phyloP scores from a whole-genome alignment of 2,113 vertebrate genomes.

The Centropus bengalensis region DNA sequence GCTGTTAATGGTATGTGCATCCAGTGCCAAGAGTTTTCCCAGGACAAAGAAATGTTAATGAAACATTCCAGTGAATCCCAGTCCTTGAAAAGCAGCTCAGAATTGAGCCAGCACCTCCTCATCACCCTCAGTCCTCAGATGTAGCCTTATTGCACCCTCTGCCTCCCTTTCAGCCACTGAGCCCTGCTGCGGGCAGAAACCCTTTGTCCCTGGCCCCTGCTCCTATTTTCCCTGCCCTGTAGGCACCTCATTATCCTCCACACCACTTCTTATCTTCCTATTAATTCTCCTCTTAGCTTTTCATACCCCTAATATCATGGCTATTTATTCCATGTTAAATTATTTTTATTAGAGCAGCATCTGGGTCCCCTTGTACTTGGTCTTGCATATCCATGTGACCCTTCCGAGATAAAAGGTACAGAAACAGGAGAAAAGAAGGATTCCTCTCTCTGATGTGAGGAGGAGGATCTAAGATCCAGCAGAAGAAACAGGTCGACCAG shows the following conservation, averaged over 20 bases:
- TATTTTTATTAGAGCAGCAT: not conserved
- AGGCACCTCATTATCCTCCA: not conserved
- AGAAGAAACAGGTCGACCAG: fast-evolving
- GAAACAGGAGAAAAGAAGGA: not conserved
- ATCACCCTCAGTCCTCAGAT: not conserved
- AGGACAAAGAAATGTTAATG: not conserved
- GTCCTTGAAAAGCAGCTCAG: not conserved
- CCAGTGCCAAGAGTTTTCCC: constrained; percentile 23
- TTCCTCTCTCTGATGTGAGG: not conserved
- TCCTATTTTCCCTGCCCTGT: not conserved
- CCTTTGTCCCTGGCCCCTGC: not conserved
- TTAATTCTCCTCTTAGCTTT: not conserved
- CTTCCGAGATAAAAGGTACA: not conserved
- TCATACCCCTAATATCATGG: not conserved
- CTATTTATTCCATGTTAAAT: not conserved
- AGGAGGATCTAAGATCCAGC: not conserved
- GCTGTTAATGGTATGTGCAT: not conserved
- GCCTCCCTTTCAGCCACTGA: not conserved
- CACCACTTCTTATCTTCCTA: not conserved
- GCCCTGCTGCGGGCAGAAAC: not conserved
- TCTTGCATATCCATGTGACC: fast-evolving
- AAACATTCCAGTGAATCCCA: not conserved
- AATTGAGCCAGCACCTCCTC: not conserved
- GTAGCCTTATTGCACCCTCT: not conserved
- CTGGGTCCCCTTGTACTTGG: not conserved